phyloP scores from a whole-genome alignment of 2,888 invertebrate genomes.

The Sinelater perroti region DNA sequence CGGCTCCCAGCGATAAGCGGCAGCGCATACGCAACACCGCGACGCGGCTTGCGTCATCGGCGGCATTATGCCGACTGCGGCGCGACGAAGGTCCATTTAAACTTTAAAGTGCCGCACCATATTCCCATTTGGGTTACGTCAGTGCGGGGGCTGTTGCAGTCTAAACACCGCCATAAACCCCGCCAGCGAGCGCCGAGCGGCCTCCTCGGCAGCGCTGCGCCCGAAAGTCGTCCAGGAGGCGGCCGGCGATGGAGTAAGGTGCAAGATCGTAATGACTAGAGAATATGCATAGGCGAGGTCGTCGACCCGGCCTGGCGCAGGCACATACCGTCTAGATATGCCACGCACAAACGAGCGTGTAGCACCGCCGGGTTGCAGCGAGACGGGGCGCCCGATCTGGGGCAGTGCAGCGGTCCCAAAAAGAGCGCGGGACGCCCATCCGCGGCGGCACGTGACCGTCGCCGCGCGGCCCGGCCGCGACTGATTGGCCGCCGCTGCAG shows the following conservation, averaged over 20 bases:
- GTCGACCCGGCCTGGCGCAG: constrained; percentile 43
- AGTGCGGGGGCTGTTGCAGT: constrained; percentile 25
- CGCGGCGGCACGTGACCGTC: constrained; percentile 2
- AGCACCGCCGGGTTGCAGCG: no score
- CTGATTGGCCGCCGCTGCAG: constrained; percentile 29
- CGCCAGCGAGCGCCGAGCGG: no score
- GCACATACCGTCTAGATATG: constrained; percentile 49
- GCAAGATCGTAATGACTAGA: constrained; percentile 33
- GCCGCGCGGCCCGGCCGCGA: constrained; percentile 2
- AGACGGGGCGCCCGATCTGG: no score
- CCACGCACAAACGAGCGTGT: constrained; percentile 48
- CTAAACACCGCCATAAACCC: constrained; percentile 21
- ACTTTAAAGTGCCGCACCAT: constrained; percentile 34
- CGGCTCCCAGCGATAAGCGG: constrained; percentile 9
- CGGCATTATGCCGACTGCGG: constrained; percentile 24
- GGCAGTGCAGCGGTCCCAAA: no score
- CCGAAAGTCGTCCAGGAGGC: neutral
- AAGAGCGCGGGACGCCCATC: neutral
- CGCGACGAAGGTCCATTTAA: constrained; percentile 30
- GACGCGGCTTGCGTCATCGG: constrained; percentile 32
- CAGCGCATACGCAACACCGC: constrained; percentile 28
- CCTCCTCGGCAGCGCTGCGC: neutral
- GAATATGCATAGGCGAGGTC: constrained; percentile 48
- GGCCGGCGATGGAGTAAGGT: constrained; percentile 4
- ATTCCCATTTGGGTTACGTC: constrained; percentile 25